These are phyloP conservation scores for Leptonema lineaticorne DNA, from an alignment of 1,140 invertebrate genomes.

Conservation along the genomic window DNA sequence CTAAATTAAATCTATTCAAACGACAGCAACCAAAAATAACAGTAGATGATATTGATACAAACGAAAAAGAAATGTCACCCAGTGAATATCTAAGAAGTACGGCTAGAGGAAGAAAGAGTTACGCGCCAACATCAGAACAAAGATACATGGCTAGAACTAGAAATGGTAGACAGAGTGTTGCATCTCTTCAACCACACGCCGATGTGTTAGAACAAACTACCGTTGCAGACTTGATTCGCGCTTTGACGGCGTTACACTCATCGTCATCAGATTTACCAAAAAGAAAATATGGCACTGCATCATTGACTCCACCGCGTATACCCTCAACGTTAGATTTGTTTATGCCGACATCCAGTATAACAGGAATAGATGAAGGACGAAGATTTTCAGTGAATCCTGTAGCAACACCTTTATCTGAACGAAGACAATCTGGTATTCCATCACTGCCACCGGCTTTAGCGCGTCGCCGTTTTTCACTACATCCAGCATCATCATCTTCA, in stretches of 20 bases:
- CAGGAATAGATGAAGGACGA: neutral
- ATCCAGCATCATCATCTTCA: neutral
- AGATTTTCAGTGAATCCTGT: constrained; percentile 31
- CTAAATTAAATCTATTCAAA: constrained; percentile 40
- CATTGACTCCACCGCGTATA: constrained; percentile 51
- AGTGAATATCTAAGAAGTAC: constrained; percentile 35
- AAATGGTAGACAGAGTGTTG: constrained; percentile 55
- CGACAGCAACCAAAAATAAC: constrained; percentile 12
- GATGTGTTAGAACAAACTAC: constrained; percentile 74
- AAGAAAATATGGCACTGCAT: constrained; percentile 60
- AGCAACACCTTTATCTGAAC: neutral
- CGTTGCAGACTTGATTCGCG: constrained; percentile 71
- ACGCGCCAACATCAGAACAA: constrained; percentile 42
- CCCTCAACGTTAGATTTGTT: constrained; percentile 40
- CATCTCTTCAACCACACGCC: constrained; percentile 58
- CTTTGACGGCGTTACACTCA: constrained; percentile 63
- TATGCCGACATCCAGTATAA: neutral
- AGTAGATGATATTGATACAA: neutral
- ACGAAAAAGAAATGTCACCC: constrained; percentile 29
- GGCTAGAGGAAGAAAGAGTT: constrained; percentile 29
- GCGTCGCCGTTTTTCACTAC: constrained; percentile 30
- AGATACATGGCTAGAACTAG: constrained; percentile 33
- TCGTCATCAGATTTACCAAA: constrained; percentile 44
- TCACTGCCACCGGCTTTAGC: constrained; percentile 28
- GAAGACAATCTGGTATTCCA: constrained; percentile 11